These are phyloP conservation scores for Caenorhabditis doughertyi DNA, from an alignment of 2,888 invertebrate species.

Conservation along the genomic window DNA sequence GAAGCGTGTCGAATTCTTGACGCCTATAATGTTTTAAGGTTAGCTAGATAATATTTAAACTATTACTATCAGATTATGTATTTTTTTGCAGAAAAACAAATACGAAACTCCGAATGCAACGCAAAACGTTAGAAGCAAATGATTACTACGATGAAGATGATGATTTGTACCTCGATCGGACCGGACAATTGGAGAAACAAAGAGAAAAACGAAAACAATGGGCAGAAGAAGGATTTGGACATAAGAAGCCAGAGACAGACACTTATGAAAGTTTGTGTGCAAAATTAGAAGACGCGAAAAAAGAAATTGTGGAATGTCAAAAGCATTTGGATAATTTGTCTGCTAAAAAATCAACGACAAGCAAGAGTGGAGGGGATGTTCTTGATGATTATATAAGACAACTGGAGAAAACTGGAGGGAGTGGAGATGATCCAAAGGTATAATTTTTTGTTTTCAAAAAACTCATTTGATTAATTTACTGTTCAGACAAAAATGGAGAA, in stretches of 20 bases:
- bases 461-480: neutral
- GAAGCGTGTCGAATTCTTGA: slow-evolving; percentile 96
- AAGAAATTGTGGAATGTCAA: slow-evolving; percentile 66
- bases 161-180: slow-evolving; percentile 95
- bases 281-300: slow-evolving; percentile 66
- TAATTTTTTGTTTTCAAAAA: too few species aligned
- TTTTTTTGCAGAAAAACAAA: slow-evolving; percentile 55
- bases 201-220: slow-evolving; percentile 88
- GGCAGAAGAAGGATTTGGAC: slow-evolving; percentile 60
- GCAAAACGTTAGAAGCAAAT: slow-evolving; percentile 84
- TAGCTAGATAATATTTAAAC: too few species aligned
- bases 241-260: slow-evolving; percentile 56
- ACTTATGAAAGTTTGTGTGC: slow-evolving; percentile 70
- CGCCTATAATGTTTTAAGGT: slow-evolving; percentile 88
- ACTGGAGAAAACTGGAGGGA: slow-evolving; percentile 61
- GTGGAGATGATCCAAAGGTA: slow-evolving; percentile 68
- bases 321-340: slow-evolving; percentile 63
- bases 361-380: slow-evolving; percentile 43
- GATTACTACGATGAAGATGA: slow-evolving; percentile 96
- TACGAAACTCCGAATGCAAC: slow-evolving; percentile 63
- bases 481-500: slow-evolving; percentile 76
- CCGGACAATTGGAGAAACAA: slow-evolving; percentile 93
- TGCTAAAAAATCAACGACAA: neutral
- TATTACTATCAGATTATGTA: too few species aligned
- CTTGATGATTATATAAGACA: slow-evolving; percentile 72